A percentile compares a stretch with the other conserved stretches of the same genome.
Evolutionary conservation across 2,888 invertebrate species (phyloP).

Genomic region (Deilephila elpenor): DNA sequence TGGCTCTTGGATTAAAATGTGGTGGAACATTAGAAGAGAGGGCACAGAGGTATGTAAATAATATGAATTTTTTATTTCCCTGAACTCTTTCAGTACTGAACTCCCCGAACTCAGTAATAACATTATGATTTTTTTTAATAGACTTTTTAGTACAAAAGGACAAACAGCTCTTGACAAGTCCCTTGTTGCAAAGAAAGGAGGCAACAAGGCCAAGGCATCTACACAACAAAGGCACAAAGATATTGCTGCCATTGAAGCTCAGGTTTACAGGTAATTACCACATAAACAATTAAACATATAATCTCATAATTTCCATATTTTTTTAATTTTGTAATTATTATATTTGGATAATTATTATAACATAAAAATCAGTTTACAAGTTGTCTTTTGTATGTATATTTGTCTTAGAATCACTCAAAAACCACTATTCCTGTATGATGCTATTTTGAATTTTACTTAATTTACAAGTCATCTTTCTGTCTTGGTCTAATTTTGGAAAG

Average conservation of each 20-base stretch:
- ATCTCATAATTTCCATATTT: not conserved
- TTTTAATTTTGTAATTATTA: no score
- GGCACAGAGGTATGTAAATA: slow-evolving; percentile 89
- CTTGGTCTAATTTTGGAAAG: no score
- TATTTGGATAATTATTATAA: no score
- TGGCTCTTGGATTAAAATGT: slow-evolving; percentile 98
- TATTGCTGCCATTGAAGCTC: slow-evolving; percentile 94
- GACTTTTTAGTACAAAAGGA: slow-evolving; percentile 97
- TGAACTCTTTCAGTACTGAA: not conserved
- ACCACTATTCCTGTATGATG: no score
- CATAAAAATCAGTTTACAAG: no score
- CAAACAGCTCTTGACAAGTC: slow-evolving; percentile 96
- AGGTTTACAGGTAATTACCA: slow-evolving; percentile 89
- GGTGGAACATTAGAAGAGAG: slow-evolving; percentile 99
- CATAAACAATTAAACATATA: no score
- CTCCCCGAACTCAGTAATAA: no score
- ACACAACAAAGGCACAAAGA: slow-evolving; percentile 91
- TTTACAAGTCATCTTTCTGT: no score
- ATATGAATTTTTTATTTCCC: not conserved
- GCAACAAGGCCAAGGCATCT: slow-evolving; percentile 85
- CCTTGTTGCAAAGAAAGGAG: slow-evolving; percentile 95
- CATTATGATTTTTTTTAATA: slow-evolving; percentile 46
- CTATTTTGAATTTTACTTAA: no score
- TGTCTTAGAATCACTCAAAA: no score
- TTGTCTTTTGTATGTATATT: no score